A percentile compares a stretch with the other conserved stretches of the same genome.
Conservation (phyloP, 1,140 invertebrate genomes). For the Holcopasites calliopsidis region DNA sequence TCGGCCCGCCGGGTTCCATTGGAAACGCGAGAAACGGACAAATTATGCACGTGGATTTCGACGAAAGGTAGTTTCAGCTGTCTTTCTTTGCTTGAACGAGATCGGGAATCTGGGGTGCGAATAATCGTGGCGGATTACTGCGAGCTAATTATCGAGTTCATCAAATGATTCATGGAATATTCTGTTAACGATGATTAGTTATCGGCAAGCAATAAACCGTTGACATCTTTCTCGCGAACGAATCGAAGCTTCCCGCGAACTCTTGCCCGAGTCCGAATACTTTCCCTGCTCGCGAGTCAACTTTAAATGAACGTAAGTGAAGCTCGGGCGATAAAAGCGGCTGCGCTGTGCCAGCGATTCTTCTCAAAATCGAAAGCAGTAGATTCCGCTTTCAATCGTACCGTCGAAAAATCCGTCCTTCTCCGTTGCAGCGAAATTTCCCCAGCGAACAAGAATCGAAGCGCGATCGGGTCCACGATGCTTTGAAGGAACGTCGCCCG, state of each 20-base stretch:
- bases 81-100: constrained; percentile 12
- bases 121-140: neutral
- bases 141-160: neutral
- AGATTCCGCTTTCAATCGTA: neutral
- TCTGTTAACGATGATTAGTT: neutral
- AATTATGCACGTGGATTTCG: neutral
- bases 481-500: too few species aligned
- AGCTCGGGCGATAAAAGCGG: too few species aligned
- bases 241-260: too few species aligned
- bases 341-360: too few species aligned
- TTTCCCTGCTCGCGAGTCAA: too few species aligned
- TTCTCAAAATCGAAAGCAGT: too few species aligned
- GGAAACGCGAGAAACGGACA: constrained; percentile 20
- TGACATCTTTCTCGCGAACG: too few species aligned
- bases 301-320: too few species aligned
- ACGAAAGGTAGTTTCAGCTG: neutral
- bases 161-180: neutral
- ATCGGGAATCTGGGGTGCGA: neutral
- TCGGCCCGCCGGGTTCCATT: constrained; percentile 38
- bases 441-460: neutral
- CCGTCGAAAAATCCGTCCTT: neutral
- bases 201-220: too few species aligned
- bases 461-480: constrained; percentile 8
- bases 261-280: too few species aligned
- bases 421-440: neutral